phyloP scores from a whole-genome alignment of 2,797 vertebrate genomes.

The Toxotes lorentzi region DNA sequence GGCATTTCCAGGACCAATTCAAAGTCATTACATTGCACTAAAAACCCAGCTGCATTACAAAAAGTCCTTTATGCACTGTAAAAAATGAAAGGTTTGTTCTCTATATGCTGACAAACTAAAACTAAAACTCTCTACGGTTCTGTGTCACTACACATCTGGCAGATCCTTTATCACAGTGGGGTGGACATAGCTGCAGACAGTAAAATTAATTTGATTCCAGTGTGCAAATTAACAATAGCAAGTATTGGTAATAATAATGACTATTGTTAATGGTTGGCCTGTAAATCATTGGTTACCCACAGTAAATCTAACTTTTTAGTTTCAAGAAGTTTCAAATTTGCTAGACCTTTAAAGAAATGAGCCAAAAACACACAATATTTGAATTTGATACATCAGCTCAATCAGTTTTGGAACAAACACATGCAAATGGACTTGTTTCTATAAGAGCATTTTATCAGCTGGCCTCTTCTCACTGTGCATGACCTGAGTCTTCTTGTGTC shows the following conservation, averaged over 20 bases:
- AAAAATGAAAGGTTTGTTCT: constrained; percentile 16
- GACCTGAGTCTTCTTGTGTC: not conserved
- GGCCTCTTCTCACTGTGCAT: not conserved
- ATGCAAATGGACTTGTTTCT: not conserved
- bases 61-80: not conserved
- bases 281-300: not conserved
- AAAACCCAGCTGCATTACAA: not conserved
- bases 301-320: not conserved
- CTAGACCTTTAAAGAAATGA: not conserved
- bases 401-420: not conserved
- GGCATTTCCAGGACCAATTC: constrained; percentile 9
- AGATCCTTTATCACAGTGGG: constrained; percentile 27
- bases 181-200: constrained; percentile 17
- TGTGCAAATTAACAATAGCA: constrained; percentile 15
- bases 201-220: constrained; percentile 15
- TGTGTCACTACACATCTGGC: not conserved
- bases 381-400: not conserved
- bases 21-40: constrained; percentile 5
- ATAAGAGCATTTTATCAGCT: not conserved
- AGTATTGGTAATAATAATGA: not conserved
- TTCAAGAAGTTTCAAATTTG: not conserved
- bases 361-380: not conserved
- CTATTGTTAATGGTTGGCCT: constrained; percentile 3
- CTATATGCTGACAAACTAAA: constrained; percentile 1
- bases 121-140: not conserved